Conservation (phyloP, 2,888 invertebrate genomes). For the Loripinus fragilis region DNA sequence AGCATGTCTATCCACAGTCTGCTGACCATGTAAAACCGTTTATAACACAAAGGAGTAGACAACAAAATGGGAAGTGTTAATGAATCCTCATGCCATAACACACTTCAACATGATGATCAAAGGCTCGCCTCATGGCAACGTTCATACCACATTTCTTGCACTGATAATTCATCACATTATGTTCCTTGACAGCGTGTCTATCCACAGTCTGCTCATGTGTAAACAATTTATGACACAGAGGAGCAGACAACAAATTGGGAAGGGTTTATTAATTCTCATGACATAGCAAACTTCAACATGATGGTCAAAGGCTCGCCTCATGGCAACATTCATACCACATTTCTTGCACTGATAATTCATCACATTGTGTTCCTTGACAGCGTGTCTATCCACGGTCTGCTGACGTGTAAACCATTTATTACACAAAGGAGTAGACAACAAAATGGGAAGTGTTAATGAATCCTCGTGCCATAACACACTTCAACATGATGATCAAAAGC, state of each 20-base stretch:
- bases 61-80: too few species aligned
- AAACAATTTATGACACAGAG: constrained; percentile 29
- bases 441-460: too few species aligned
- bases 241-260: too few species aligned
- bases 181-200: constrained; percentile 17
- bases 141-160: not conserved
- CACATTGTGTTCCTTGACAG: not conserved
- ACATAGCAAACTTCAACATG: not conserved
- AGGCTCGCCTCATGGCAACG: not conserved
- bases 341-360: not conserved
- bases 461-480: not conserved
- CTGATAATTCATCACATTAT: not conserved
- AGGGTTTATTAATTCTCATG: not conserved
- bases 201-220: constrained; percentile 23
- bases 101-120: not conserved
- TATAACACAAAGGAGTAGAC: too few species aligned
- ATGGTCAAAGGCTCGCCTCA: not conserved
- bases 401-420: constrained; percentile 27
- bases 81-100: not conserved
- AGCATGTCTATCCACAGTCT: constrained; percentile 26
- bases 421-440: too few species aligned
- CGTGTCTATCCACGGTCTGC: constrained; percentile 26
- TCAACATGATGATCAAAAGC: not conserved
- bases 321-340: not conserved
- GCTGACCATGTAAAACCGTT: constrained; percentile 29